phyloP scores from a whole-genome alignment of 2,888 invertebrate species.

The Corythucha ciliata region DNA sequence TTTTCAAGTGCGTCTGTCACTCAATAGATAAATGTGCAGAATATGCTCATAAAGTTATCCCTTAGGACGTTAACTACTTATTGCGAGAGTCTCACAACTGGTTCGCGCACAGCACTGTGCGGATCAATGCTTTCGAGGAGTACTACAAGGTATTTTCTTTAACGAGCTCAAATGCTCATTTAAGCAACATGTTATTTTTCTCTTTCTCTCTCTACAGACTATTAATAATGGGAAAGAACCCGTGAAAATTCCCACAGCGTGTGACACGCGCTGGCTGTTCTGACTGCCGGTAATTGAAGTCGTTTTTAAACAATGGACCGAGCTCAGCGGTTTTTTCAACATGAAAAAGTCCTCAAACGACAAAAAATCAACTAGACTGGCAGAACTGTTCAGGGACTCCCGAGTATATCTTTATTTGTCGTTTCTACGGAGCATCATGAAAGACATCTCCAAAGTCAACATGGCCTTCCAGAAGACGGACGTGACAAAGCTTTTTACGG shows the following conservation, averaged over 20 bases:
- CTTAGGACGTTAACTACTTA: neutral
- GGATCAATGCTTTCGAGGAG: neutral
- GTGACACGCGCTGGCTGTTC: too few relatives aligned
- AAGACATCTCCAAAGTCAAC: neutral
- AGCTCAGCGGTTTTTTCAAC: too few relatives aligned
- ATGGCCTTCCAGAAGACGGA: neutral
- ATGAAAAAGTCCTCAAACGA: too few relatives aligned
- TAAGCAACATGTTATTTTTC: neutral
- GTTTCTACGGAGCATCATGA: neutral
- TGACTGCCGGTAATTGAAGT: constrained; percentile 3
- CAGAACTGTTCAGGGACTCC: too few relatives aligned
- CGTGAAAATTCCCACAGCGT: too few relatives aligned
- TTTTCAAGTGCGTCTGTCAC: neutral
- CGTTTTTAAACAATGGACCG: too few relatives aligned
- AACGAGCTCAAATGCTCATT: neutral
- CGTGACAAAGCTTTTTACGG: neutral
- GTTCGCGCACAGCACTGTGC: neutral
- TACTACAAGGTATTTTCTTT: neutral
- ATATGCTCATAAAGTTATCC: neutral
- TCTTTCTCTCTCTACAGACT: too few relatives aligned
- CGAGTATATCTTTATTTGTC: neutral
- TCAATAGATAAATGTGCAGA: neutral
- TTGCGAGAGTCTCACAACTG: neutral
- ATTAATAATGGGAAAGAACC: too few relatives aligned
- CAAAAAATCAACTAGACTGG: too few relatives aligned